Evolutionary conservation across 1,140 invertebrate species (phyloP).

Genomic region (Drosophila willistoni): DNA sequence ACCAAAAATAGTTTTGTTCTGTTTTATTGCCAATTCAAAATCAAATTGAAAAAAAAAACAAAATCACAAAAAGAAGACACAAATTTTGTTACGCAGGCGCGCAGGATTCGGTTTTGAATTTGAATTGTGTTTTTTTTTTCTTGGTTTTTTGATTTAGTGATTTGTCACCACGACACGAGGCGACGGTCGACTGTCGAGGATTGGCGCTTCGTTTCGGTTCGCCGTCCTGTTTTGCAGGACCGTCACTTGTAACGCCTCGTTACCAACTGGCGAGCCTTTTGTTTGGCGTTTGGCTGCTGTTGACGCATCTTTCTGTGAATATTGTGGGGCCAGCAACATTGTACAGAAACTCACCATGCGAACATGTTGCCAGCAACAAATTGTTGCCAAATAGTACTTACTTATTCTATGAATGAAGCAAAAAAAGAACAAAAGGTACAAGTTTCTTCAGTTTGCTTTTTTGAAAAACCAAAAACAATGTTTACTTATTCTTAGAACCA

Average conservation of each 20-base stretch:
- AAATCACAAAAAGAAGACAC: constrained; percentile 12
- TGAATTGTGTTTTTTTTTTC: background rate
- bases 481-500: too few species aligned
- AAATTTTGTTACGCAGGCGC: constrained; percentile 41
- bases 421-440: too few species aligned
- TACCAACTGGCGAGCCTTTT: constrained; percentile 51
- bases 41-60: background rate
- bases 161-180: constrained; percentile 8
- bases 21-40: background rate
- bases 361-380: constrained; percentile 45
- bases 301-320: constrained; percentile 1
- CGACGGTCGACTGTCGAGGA: constrained; percentile 16
- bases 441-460: too few species aligned
- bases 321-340: constrained; percentile 30
- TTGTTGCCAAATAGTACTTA: constrained; percentile 1
- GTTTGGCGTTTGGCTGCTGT: constrained; percentile 7
- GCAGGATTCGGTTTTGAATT: constrained; percentile 13
- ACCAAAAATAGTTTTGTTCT: background rate
- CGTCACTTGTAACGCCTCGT: constrained; percentile 62
- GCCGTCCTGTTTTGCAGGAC: constrained; percentile 47
- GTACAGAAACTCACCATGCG: constrained; percentile 48
- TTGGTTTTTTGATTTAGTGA: too few species aligned
- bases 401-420: background rate
- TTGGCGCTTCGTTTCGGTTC: constrained; percentile 39
- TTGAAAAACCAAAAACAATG: too few species aligned